Evolutionary conservation across 2,113 vertebrate genomes (phyloP), one percentile per base, ranked within the genome.

Genomic region (Montifringilla adamsi): DNA sequence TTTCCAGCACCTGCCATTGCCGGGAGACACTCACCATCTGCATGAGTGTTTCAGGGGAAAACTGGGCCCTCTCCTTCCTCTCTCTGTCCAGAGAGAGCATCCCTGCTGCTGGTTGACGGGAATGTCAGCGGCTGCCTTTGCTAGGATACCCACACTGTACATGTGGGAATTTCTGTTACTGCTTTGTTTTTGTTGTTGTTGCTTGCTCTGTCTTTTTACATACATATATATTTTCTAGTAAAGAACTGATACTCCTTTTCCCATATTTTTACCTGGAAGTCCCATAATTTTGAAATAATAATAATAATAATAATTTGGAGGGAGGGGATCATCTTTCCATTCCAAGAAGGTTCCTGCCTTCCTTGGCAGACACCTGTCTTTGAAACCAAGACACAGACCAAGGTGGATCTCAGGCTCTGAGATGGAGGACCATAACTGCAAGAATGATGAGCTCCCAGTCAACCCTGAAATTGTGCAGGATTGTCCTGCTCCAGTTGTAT

Each of bases 121-220:
- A 44, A 53, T 1, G 0, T 37, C 1, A 2, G 27, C 4, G 4
- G 33, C 46, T 44, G 33, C 67, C 26, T 30, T 31, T 31, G 33
- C 27, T 27, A 13, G 26, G 33, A 62, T 26, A 44, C 10, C 8
- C 5, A 4, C 26, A 35, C 5, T 37, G 46, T 7, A 26, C 16
- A 13, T 2, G 0, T 24, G 47, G 17, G 18, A 59, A 59, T 49
- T n/a, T 31, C 49, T 27, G 6, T 22, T 23, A 27, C 12, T n/a
- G 7, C 2, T 58, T 33, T 39, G n/a, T 33, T 39, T 27, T 27
- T 21, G 19, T 27, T 30, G 13, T 28, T 47, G 52, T 28, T 52
- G 7, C 39, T 66, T 69, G 43, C 19, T 33, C 30, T 56, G 16
- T 9, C 33, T 22, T 58, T n/a, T 49, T 41, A 59, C 18, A n/a